Base-by-base conservation (phyloP, 2,888 invertebrate genomes). In the Eurois occulta region DNA sequence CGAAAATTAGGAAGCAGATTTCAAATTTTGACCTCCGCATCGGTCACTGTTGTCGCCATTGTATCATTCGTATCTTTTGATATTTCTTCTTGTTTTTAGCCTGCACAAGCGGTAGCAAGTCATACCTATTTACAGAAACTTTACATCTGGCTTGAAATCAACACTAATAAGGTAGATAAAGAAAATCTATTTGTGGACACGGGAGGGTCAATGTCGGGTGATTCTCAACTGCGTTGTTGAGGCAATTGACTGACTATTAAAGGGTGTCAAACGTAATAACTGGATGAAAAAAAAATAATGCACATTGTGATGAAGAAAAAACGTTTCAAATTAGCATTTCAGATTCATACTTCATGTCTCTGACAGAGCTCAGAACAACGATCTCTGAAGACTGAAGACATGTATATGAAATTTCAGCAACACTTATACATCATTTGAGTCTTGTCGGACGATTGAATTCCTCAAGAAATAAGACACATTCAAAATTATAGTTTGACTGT, bases 181-280 rank as follows among this genome's bases (percentile, higher is more conserved):
- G 77, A 66, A 73, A 65, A 69, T 90, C 90, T 93, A 93, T 93
- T 91, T 92, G 73, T 87, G 86, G 86, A 86, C 74, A 28, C 71
- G 77, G 72, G 79, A 87, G 85, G 88, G 90, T 89, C 92, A 92
- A 90, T 91, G 92, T 89, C 88, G 87, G 74, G 72, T 72, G 75
- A 85, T 87, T 79, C 75, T 80, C 67, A 80, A 75, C 82, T 75
- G 78, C 72, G 81, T 86, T 82, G 86, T 90, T 89, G 82, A 75
- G 78, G 35, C 90, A 91, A 91, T 89, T 88, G 85, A 38, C 68
- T 32, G 48, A n/a, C 28, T 55, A 48, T 76, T 77, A 72, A 86
- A 73, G 88, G 85, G n/a, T 84, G 77, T 58, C 83, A 75, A n/a
- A 41, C n/a, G 18, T n/a, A 28, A 75, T 8, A 2, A 28, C 1